Evolutionary conservation across 2,888 invertebrate species (phyloP).

Genomic region (Troglohyphantes excavatus): DNA sequence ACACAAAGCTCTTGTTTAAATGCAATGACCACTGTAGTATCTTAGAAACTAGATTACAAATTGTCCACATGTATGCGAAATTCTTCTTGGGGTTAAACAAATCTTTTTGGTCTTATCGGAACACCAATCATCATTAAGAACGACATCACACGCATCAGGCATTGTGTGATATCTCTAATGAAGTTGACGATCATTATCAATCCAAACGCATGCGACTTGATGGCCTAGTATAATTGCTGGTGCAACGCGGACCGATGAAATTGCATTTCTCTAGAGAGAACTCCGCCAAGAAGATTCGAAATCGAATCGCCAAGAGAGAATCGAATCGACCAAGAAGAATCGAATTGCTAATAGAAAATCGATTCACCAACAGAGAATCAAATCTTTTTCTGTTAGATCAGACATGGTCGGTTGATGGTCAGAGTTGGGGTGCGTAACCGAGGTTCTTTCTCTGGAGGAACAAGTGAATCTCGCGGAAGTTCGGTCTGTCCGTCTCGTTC

Average conservation of each 20-base stretch:
- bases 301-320: too few species aligned
- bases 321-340: too few species aligned
- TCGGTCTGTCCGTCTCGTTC: constrained; percentile 90
- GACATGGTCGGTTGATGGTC: constrained; percentile 23
- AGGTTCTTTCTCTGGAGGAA: constrained; percentile 90
- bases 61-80: neutral
- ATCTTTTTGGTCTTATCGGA: neutral
- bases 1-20: constrained; percentile 44
- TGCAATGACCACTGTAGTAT: constrained; percentile 11
- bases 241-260: too few species aligned
- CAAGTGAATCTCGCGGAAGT: constrained; percentile 93
- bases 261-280: too few species aligned
- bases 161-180: neutral
- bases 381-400: too few species aligned
- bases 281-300: too few species aligned
- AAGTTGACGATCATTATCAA: neutral
- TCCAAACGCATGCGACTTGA: neutral
- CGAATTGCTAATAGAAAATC: too few species aligned
- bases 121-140: too few species aligned
- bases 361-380: too few species aligned
- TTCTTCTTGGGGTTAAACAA: neutral
- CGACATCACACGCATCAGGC: too few species aligned
- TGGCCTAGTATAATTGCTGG: too few species aligned
- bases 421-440: constrained; percentile 83
- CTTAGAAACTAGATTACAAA: neutral